Evolutionary conservation across 2,888 invertebrate genomes (phyloP), one percentile per base, ranked within the genome.

Genomic region (Pyrrhosoma nymphula): DNA sequence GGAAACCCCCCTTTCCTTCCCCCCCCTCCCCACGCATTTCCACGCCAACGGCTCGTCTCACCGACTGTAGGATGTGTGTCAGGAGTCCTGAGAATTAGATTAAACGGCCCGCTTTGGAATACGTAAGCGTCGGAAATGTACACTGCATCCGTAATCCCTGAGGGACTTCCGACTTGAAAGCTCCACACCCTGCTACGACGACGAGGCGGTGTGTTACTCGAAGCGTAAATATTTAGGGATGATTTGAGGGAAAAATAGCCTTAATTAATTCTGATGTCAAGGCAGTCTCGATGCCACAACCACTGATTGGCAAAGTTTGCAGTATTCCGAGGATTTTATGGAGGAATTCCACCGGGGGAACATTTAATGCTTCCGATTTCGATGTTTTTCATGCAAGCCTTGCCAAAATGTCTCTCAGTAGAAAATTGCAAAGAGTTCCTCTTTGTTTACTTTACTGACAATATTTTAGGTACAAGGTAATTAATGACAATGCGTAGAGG

Each of bases 81-180:
- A 14, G 6, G n/a, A 8, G 26, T 10, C 12, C 30, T 14, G 82
- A 18, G 82, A 82, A 82, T 82, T 82, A 82, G 82, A 82, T 82
- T 82, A 82, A 82, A 82, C 82, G 35, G 12, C 26, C 82, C 82
- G 35, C 82, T 82, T 82, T 35, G 82, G 82, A 82, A 82, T 82
- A 35, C 82, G 35, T 82, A 82, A 82, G 82, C 82, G 35, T 82
- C 35, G 82, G 82, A 35, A 82, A 82, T 82, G 26, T 82, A 82
- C 35, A 82, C 35, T 14, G 35, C 35, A 82, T 35, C 82, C 82
- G 82, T 82, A 82, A 82, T 82, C 30, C 82, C 47, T 47, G 47
- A 47, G 47, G 47, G 47, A 47, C 47, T 47, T 47, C 47, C 82
- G 82, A 8, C 14, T 20, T 18, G 0, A 30, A n/a, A n/a, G 82